phyloP scores from a whole-genome alignment of 1,140 invertebrate species.

The Tetranychus cinnabarinus region DNA sequence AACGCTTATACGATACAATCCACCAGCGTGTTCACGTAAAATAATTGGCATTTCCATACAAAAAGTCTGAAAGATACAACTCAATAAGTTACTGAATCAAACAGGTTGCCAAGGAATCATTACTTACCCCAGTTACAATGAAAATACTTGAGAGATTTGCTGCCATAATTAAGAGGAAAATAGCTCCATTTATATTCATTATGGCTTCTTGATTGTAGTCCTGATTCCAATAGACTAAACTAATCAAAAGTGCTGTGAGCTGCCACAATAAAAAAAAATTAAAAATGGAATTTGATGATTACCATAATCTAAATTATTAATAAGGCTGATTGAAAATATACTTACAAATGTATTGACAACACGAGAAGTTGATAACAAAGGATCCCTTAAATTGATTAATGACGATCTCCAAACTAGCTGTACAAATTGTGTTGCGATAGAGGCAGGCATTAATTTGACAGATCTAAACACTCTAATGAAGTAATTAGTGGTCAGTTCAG shows the following conservation, averaged over 20 bases:
- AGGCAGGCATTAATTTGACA: not conserved
- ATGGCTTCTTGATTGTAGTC: slow-evolving; percentile 58
- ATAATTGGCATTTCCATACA: slow-evolving; percentile 75
- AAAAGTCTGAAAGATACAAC: slow-evolving; percentile 41
- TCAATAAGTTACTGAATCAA: not conserved
- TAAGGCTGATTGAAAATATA: slow-evolving; percentile 12
- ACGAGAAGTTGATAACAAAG: slow-evolving; percentile 61
- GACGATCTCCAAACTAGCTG: slow-evolving; percentile 68
- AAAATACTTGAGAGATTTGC: slow-evolving; percentile 82
- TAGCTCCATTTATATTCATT: slow-evolving; percentile 80
- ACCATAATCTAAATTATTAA: not conserved
- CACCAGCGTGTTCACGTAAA: slow-evolving; percentile 64
- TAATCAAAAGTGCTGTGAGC: slow-evolving; percentile 63
- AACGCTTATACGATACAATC: slow-evolving; percentile 72
- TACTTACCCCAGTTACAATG: slow-evolving; percentile 58
- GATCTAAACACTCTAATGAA: too few relatives aligned
- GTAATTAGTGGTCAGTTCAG: too few relatives aligned
- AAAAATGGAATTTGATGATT: not conserved
- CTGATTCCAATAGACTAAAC: slow-evolving; percentile 68
- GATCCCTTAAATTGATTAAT: slow-evolving; percentile 63
- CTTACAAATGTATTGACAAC: slow-evolving; percentile 65
- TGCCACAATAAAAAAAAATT: slow-evolving; percentile 18
- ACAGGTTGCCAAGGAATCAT: not conserved
- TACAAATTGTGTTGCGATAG: too few relatives aligned
- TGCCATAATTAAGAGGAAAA: slow-evolving; percentile 74